Evolutionary conservation across 2,113 vertebrate species (phyloP), one percentile per base, ranked within the genome.

Genomic region (Gasterosteus nipponicus): DNA sequence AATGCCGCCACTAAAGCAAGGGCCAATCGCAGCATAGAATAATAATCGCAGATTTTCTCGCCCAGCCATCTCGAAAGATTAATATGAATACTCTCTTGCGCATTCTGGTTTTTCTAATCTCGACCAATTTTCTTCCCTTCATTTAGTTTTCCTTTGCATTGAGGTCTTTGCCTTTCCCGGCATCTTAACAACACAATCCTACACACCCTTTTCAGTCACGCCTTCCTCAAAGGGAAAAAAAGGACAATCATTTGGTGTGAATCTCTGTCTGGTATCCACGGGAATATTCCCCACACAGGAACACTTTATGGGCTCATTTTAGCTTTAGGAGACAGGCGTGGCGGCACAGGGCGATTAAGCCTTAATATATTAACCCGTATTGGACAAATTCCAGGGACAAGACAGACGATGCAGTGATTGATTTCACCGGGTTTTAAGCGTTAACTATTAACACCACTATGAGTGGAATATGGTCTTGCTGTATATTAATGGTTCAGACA

Each of bases 301-400:
- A 60, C 85, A 78, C 89, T 92, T 93, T 89, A 91, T 78, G 82
- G 75, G 81, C 88, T 92, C 84, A 90, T 93, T 67, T 89, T 88
- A 33, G 29, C 56, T 57, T 57, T 33, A 81, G 73, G 81, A 81
- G 69, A 75, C 68, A 86, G 77, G 66, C 19, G 15, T 71, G 86
- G 79, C 87, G 90, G 79, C 69, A 22, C 69, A 64, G 65, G 75
- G 68, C 39, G 81, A 92, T 93, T 92, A 92, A 67, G 87, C 83
- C 56, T 61, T 85, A 80, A 88, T 92, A 91, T 92, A 93, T 93
- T 86, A 92, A 90, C 83, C 84, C 59, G 71, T 74, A 87, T 84
- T 69, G 89, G 78, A 78, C 73, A 73, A 87, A 90, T 89, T 91
- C 85, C 75, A 89, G 71, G 87, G 89, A 86, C 85, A 81, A 88